Percentiles rank a stretch among this genome's conserved stretches.
These are phyloP conservation scores for Pandemis corylana DNA, from an alignment of 2,888 invertebrate species.

Conservation along the genomic window DNA sequence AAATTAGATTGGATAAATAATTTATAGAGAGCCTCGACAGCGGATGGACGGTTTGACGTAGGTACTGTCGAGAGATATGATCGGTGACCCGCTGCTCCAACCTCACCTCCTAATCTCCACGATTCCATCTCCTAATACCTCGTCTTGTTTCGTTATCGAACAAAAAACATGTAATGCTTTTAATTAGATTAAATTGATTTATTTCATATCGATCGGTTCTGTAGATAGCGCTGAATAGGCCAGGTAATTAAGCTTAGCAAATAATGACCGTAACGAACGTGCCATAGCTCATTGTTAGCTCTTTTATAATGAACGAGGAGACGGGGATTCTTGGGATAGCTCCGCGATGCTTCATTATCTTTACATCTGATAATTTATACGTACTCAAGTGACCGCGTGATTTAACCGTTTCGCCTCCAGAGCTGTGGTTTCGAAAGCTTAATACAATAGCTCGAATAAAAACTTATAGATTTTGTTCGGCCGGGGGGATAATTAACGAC, in stretches of 20 bases:
- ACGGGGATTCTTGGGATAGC: conserved; percentile 39
- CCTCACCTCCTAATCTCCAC: conserved; percentile 77
- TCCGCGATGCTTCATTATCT: conserved; percentile 43
- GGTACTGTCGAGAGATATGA: conserved; percentile 73
- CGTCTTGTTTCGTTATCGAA: conserved; percentile 79
- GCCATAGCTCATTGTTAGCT: conserved; percentile 55
- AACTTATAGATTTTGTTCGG: conserved; percentile 53
- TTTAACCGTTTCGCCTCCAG: conserved; percentile 37
- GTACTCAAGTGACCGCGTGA: conserved; percentile 41
- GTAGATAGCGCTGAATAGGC: conserved; percentile 68
- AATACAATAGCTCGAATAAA: conserved; percentile 36
- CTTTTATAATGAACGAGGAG: conserved; percentile 41
- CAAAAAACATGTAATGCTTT: conserved; percentile 84
- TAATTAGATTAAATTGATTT: conserved; percentile 85
- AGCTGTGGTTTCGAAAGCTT: conserved; percentile 30
- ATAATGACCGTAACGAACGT: conserved; percentile 70
- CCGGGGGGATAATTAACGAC: conserved; percentile 72
- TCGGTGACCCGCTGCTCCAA: conserved; percentile 79
- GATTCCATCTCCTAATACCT: conserved; percentile 80
- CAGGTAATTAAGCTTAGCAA: conserved; percentile 80
- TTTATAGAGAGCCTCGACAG: conserved; percentile 76
- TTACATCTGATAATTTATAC: conserved; percentile 44
- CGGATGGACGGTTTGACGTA: conserved; percentile 80
- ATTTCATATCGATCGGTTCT: conserved; percentile 74
- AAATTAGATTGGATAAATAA: conserved; percentile 83